A percentile compares a stretch with the other conserved stretches of the same genome.
phyloP scores from a whole-genome alignment of 2,888 invertebrate species.

The Caenorhabditis panamensis region DNA sequence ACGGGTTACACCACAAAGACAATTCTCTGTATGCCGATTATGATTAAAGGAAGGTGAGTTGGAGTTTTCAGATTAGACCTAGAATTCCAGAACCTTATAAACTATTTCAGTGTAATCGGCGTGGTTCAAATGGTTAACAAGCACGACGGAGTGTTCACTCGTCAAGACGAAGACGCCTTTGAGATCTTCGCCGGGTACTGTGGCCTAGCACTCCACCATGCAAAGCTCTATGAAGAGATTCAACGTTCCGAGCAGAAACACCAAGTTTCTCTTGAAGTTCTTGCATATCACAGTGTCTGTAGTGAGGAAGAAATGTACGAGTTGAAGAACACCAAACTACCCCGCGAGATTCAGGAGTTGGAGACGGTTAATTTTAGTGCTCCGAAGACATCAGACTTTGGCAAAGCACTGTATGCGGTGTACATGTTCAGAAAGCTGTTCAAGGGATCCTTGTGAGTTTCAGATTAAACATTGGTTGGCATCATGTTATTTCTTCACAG shows the following conservation, averaged over 20 bases:
- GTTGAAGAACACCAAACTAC: slow-evolving; percentile 73
- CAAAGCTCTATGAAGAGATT: slow-evolving; percentile 90
- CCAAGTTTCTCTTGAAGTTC: slow-evolving; percentile 88
- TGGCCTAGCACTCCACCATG: slow-evolving; percentile 90
- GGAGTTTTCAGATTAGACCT: no score
- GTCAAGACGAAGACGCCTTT: slow-evolving; percentile 89
- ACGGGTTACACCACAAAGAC: slow-evolving; percentile 86
- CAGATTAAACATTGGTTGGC: no score
- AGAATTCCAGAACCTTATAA: no score
- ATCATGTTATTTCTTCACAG: no score
- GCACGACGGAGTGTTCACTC: slow-evolving; percentile 82
- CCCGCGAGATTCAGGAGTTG: slow-evolving; percentile 70
- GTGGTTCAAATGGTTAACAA: slow-evolving; percentile 91
- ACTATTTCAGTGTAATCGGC: slow-evolving; percentile 87
- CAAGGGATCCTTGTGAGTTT: slow-evolving; percentile 82
- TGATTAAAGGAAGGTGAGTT: slow-evolving; percentile 84
- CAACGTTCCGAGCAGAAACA: slow-evolving; percentile 89
- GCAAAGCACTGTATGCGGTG: slow-evolving; percentile 87
- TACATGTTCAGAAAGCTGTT: slow-evolving; percentile 89
- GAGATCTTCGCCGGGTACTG: slow-evolving; percentile 91
- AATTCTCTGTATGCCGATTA: slow-evolving; percentile 92
- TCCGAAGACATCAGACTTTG: slow-evolving; percentile 86
- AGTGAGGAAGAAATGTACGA: slow-evolving; percentile 86
- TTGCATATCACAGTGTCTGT: slow-evolving; percentile 90
- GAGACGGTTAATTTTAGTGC: slow-evolving; percentile 86